Evolutionary conservation across 1,140 invertebrate genomes (phyloP).

Genomic region (Oscheius sp.): DNA sequence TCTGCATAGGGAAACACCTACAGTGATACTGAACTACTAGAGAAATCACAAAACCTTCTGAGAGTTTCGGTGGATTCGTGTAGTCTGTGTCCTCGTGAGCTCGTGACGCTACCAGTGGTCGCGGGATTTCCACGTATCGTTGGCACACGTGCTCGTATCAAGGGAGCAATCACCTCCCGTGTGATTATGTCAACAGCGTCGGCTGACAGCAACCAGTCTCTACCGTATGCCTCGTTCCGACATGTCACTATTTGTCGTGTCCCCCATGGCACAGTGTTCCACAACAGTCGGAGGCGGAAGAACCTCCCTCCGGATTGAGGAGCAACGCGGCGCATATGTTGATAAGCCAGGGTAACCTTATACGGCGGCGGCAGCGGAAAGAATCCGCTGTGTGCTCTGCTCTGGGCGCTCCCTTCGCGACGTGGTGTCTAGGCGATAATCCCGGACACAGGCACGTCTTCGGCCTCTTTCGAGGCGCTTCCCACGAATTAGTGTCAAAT

Average conservation of each 20-base stretch:
- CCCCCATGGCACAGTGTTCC: too few species aligned
- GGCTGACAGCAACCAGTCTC: neutral
- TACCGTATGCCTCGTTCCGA: neutral
- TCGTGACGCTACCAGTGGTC: neutral
- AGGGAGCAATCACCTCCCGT: neutral
- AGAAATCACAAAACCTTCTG: too few species aligned
- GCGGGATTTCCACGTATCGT: neutral
- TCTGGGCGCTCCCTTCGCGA: too few species aligned
- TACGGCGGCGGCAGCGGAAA: neutral
- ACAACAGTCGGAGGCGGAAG: too few species aligned
- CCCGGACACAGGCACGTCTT: neutral
- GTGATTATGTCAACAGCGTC: constrained; percentile 3
- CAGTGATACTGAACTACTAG: too few species aligned
- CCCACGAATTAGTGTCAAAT: neutral
- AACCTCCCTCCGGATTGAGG: too few species aligned
- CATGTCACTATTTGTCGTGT: neutral
- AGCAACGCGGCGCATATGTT: too few species aligned
- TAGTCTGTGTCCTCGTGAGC: too few species aligned
- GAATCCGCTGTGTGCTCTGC: too few species aligned
- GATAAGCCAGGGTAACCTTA: neutral
- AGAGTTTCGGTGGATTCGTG: too few species aligned
- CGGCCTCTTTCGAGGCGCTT: neutral
- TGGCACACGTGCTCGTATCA: constrained; percentile 8
- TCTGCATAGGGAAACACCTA: too few species aligned
- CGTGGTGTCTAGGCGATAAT: neutral